Percentiles rank a stretch among this genome's conserved stretches.
Evolutionary conservation across 1,140 invertebrate species (phyloP).

Genomic region (Onthophagus taurus): DNA sequence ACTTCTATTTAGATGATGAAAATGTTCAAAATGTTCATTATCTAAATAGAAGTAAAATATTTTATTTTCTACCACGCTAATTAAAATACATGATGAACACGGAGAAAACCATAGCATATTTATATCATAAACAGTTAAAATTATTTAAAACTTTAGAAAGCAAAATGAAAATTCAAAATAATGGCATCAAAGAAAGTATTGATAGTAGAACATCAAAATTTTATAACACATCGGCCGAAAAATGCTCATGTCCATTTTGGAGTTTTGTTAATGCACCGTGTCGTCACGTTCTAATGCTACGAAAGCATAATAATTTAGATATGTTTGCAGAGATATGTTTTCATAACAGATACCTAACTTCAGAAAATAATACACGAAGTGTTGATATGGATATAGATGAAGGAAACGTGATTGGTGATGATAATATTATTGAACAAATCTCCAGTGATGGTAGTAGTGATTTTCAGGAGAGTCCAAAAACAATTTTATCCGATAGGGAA

Average conservation of each 20-base stretch:
- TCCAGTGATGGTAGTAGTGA: constrained; percentile 1
- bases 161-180: constrained; percentile 8
- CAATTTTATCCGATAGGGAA: neutral
- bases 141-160: too few relatives aligned
- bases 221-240: constrained; percentile 3
- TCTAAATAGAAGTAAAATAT: too few relatives aligned
- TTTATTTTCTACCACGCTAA: too few relatives aligned
- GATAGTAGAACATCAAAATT: neutral
- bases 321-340: constrained; percentile 5
- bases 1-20: too few relatives aligned
- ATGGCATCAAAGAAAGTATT: constrained; percentile 4
- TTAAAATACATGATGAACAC: too few relatives aligned
- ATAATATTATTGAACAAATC: neutral
- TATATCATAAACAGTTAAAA: too few relatives aligned
- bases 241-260: neutral
- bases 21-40: too few relatives aligned
- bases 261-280: neutral
- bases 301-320: constrained; percentile 4
- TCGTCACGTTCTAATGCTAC: constrained; percentile 2
- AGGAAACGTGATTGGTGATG: neutral
- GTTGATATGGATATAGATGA: neutral
- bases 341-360: constrained; percentile 1
- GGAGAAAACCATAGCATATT: too few relatives aligned
- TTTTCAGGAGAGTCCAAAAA: constrained; percentile 2
- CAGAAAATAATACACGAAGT: neutral